Evolutionary conservation across 2,888 invertebrate species (phyloP), one percentile per base, ranked within the genome.

Genomic region (Drosophila neonasuta): DNA sequence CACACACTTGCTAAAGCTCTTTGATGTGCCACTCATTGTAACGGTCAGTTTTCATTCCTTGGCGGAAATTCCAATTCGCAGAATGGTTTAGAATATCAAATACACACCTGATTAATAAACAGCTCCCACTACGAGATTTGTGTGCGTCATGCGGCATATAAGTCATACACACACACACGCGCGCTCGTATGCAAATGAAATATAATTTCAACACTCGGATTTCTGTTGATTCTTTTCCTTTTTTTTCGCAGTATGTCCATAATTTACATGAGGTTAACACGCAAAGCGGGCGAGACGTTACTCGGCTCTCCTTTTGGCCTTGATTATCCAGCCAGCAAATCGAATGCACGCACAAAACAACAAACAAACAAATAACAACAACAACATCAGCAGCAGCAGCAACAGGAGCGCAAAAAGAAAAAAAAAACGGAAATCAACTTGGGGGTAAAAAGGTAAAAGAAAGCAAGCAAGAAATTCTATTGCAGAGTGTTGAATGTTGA

Each of bases 231-330:
- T 66, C 59, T 32, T 51, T 51, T 41, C 17, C 45, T 57, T 60
- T 41, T 5, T 34, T 36, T 36, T 36, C 6, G 36, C 11, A 36
- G 52, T 69, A 58, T 42, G 67, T 64, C 70, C 80, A 84, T 87
- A 83, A 83, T 83, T 87, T 83, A 83, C 83, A 83, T 85, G 85
- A 72, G 83, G 78, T 82, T 87, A 80, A 80, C 83, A 87, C 87
- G 83, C 83, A 82, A 82, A 86, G 68, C 66, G 55, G 61, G 69
- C 66, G 6, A 66, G 60, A 52, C 20, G 24, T 51, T 45, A 17
- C 15, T 42, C 61, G 41, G 45, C 17, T 42, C 54, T 30, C 32
- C 36, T 50, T 55, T 65, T 77, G 84, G 81, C 84, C 82, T 84
- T 86, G 87, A 86, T 82, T 86, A 84, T 82, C 80, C 24, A 24